Conservation (phyloP, 1,140 invertebrate species). For the Cydia splendana region DNA sequence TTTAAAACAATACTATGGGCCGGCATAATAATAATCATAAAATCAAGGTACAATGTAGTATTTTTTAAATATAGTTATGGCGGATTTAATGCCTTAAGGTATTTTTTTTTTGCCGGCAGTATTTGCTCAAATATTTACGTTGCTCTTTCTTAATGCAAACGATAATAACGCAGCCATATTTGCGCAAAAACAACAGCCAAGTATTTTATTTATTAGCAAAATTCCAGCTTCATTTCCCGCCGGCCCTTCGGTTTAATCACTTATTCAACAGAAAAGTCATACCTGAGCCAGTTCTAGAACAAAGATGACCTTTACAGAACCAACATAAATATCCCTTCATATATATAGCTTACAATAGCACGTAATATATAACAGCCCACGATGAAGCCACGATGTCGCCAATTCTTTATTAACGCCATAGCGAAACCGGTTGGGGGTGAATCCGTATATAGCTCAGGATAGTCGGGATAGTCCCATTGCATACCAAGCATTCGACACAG, state of each 20-base stretch:
- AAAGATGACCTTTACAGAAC: slow-evolving; percentile 10
- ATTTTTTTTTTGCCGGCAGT: no score
- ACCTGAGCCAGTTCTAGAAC: not conserved
- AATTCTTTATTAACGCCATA: slow-evolving; percentile 10
- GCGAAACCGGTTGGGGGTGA: not conserved
- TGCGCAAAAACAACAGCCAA: not conserved
- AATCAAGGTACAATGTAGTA: no score
- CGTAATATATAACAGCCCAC: not conserved
- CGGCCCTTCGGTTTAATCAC: not conserved
- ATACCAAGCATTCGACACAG: not conserved
- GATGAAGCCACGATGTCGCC: not conserved
- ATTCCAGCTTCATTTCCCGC: not conserved
- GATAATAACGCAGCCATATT: not conserved
- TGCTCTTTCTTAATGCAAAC: not conserved
- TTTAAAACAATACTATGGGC: no score
- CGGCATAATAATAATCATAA: no score
- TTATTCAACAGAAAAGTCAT: not conserved
- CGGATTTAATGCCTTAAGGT: no score
- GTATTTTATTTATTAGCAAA: not conserved
- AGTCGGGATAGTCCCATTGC: not conserved
- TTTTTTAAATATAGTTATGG: no score
- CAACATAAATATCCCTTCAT: not conserved
- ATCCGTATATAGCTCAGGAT: not conserved
- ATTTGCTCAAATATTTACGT: not conserved
- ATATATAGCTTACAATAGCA: not conserved